A percentile compares a stretch with the other conserved stretches of the same genome.
phyloP scores from a whole-genome alignment of 2,113 vertebrate species.

The Tretioscincus oriximinensis region DNA sequence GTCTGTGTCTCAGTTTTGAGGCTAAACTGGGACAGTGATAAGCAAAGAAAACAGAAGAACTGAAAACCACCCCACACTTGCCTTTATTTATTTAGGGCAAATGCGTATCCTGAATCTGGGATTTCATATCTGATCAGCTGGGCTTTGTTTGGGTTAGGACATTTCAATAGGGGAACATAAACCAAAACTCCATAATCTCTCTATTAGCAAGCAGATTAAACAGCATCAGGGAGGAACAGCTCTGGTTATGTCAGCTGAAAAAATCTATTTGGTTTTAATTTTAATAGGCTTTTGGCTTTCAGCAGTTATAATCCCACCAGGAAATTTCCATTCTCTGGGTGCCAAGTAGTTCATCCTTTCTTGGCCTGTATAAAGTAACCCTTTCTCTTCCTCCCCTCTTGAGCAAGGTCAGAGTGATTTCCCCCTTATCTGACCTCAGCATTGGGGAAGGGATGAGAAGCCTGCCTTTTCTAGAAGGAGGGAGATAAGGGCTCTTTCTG shows the following conservation, averaged over 20 bases:
- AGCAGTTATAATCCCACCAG: conserved; percentile 46
- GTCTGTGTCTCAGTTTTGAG: not conserved
- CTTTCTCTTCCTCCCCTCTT: not conserved
- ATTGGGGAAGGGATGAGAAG: not conserved
- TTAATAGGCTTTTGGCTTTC: conserved; percentile 8
- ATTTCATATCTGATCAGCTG: not conserved
- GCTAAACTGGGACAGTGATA: not conserved
- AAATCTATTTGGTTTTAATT: conserved; percentile 28
- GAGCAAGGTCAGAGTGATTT: not conserved
- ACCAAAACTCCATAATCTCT: not conserved
- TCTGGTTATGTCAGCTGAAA: conserved; percentile 16
- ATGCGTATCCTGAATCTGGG: not conserved
- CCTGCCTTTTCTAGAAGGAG: not conserved
- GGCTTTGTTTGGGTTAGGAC: not conserved
- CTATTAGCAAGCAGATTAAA: conserved; percentile 43
- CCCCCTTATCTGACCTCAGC: not conserved
- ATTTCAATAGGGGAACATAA: conserved; percentile 15
- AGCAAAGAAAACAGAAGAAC: not conserved
- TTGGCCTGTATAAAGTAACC: conserved; percentile 14
- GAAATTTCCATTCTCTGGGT: conserved; percentile 32
- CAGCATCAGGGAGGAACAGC: not conserved
- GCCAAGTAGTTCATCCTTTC: conserved; percentile 32
- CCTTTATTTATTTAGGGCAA: not conserved
- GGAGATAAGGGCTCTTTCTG: not conserved
- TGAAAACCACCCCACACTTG: not conserved